Evolutionary conservation across 2,797 vertebrate species (phyloP).

Genomic region (Babyrousa celebensis): DNA sequence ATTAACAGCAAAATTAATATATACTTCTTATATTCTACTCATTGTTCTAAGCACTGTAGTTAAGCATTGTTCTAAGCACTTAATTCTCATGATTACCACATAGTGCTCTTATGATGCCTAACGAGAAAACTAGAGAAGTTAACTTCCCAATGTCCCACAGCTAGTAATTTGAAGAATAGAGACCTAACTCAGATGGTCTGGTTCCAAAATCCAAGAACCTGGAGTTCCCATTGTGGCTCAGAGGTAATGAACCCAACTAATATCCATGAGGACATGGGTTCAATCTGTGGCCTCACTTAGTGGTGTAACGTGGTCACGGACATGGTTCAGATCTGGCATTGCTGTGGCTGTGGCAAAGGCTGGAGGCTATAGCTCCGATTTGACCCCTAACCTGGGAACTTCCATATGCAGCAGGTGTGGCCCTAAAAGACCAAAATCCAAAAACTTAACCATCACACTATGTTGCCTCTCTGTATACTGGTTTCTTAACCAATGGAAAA

Average conservation of each 20-base stretch:
- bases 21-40: background rate
- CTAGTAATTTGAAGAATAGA: background rate
- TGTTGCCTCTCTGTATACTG: background rate
- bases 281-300: too few species aligned
- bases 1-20: background rate
- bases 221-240: too few species aligned
- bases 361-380: too few species aligned
- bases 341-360: too few species aligned
- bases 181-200: background rate
- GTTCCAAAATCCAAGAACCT: background rate
- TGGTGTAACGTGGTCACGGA: too few species aligned
- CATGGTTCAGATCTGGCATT: too few species aligned
- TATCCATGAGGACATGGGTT: too few species aligned
- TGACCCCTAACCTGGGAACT: too few species aligned
- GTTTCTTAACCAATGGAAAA: conserved; percentile 46
- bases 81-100: background rate
- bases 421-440: background rate
- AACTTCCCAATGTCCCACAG: background rate
- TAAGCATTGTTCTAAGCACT: background rate
- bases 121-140: background rate
- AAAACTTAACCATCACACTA: background rate
- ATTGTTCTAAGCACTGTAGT: background rate
- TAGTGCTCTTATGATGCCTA: background rate
- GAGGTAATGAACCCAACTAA: too few species aligned
- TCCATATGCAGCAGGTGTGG: too few species aligned